A percentile compares a stretch with the other conserved stretches of the same genome.
These are phyloP conservation scores for Polia nebulosa DNA, from an alignment of 2,888 invertebrate genomes.

Conservation along the genomic window DNA sequence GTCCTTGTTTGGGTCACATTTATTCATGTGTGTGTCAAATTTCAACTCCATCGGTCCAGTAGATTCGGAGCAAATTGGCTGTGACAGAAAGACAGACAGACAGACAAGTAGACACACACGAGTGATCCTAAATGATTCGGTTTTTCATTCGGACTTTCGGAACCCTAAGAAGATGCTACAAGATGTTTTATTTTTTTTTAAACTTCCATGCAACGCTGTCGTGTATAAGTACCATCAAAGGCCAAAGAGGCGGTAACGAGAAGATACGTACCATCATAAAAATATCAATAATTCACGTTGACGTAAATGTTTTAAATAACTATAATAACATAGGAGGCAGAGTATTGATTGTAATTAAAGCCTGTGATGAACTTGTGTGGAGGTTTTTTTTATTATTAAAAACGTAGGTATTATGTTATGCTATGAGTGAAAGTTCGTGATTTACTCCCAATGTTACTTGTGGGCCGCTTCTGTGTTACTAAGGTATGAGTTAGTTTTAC, in stretches of 20 bases:
- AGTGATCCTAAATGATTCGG: too few relatives aligned
- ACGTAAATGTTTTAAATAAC: constrained; percentile 62
- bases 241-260: constrained; percentile 13
- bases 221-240: not conserved
- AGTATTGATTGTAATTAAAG: constrained; percentile 55
- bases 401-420: constrained; percentile 13
- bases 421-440: constrained; percentile 60
- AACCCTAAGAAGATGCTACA: too few relatives aligned
- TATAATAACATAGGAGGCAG: constrained; percentile 40
- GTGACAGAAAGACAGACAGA: too few relatives aligned
- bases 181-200: too few relatives aligned
- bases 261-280: constrained; percentile 28
- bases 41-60: too few relatives aligned
- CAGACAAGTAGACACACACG: too few relatives aligned
- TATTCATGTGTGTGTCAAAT: too few relatives aligned
- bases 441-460: constrained; percentile 43
- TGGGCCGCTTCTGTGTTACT: constrained; percentile 42
- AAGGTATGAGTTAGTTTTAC: not conserved
- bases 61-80: too few relatives aligned
- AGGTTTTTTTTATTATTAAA: constrained; percentile 36
- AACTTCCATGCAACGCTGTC: not conserved
- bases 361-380: constrained; percentile 28
- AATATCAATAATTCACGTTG: constrained; percentile 50
- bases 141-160: too few relatives aligned
- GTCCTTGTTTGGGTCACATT: too few relatives aligned